Conservation (phyloP, 2,113 vertebrate genomes). For the Rhipidura dahli region DNA sequence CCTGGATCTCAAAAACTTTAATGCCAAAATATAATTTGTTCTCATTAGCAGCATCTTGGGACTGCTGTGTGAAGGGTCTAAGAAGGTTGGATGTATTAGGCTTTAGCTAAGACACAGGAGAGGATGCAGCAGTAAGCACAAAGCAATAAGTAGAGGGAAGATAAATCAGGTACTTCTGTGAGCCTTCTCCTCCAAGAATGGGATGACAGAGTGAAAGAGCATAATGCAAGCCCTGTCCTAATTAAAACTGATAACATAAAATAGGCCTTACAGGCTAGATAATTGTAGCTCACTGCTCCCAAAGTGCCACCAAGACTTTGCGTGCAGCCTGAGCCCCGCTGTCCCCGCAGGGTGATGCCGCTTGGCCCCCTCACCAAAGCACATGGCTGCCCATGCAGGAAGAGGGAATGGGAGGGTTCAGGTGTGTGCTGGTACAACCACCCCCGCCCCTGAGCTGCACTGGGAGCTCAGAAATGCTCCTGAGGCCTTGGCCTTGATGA, state of each 20-base stretch:
- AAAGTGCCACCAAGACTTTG: not conserved
- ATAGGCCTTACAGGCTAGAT: not conserved
- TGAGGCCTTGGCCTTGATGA: not conserved
- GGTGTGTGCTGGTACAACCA: not conserved
- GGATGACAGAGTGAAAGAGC: not conserved
- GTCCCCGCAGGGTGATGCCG: not conserved
- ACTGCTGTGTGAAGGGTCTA: not conserved
- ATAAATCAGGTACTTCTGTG: not conserved
- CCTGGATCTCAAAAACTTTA: not conserved
- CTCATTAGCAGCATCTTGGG: not conserved
- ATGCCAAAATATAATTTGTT: not conserved
- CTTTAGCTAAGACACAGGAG: not conserved
- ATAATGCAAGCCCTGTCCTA: not conserved
- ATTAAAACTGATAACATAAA: conserved; percentile 15
- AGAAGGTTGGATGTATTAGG: not conserved
- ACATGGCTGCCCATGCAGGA: fast-evolving
- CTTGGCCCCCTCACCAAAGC: not conserved
- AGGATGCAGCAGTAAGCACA: not conserved
- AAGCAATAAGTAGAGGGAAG: not conserved
- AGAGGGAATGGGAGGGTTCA: not conserved
- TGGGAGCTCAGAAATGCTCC: fast-evolving
- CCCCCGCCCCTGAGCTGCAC: not conserved
- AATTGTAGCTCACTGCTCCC: not conserved
- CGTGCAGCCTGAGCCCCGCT: not conserved
- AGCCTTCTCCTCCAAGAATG: not conserved